Conservation (phyloP, 2,797 vertebrate species). For the Antennarius maculatus region DNA sequence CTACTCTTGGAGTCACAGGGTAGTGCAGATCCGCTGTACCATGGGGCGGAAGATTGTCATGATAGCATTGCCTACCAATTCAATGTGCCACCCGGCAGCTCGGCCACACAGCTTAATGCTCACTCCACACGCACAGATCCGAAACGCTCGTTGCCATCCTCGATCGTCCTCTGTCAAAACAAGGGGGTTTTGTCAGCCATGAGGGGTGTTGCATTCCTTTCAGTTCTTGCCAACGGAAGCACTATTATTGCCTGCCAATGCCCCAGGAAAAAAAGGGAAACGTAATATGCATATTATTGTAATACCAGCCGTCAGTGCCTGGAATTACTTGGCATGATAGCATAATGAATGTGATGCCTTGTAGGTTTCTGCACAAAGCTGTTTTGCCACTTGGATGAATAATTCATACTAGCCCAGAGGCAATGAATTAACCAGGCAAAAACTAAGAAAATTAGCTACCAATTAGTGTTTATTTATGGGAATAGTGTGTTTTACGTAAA, state of each 20-base stretch:
- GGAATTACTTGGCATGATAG: constrained; percentile 86
- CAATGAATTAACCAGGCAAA: constrained; percentile 92
- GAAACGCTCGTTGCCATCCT: constrained; percentile 56
- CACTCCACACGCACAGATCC: constrained; percentile 55
- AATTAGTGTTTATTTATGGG: constrained; percentile 95
- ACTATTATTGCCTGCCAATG: constrained; percentile 78
- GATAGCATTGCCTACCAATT: constrained; percentile 50
- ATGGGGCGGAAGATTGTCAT: constrained; percentile 60
- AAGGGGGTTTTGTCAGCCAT: constrained; percentile 75
- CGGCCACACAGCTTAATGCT: constrained; percentile 70
- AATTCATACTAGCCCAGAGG: constrained; percentile 92
- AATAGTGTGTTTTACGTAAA: constrained; percentile 75
- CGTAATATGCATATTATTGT: constrained; percentile 87
- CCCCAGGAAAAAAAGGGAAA: constrained; percentile 74
- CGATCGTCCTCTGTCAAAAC: constrained; percentile 73
- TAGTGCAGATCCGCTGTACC: constrained; percentile 39
- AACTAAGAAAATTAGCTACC: constrained; percentile 93
- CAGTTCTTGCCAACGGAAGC: constrained; percentile 78
- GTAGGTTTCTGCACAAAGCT: constrained; percentile 89
- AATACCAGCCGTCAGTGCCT: constrained; percentile 84
- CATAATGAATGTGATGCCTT: constrained; percentile 90
- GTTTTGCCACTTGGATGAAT: constrained; percentile 89
- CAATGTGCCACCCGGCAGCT: constrained; percentile 54
- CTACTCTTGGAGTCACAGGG: constrained; percentile 45
- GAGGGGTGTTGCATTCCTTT: constrained; percentile 72